Evolutionary conservation across 2,113 vertebrate genomes (phyloP).

Genomic region (Machaerirhynchus nigripectus): DNA sequence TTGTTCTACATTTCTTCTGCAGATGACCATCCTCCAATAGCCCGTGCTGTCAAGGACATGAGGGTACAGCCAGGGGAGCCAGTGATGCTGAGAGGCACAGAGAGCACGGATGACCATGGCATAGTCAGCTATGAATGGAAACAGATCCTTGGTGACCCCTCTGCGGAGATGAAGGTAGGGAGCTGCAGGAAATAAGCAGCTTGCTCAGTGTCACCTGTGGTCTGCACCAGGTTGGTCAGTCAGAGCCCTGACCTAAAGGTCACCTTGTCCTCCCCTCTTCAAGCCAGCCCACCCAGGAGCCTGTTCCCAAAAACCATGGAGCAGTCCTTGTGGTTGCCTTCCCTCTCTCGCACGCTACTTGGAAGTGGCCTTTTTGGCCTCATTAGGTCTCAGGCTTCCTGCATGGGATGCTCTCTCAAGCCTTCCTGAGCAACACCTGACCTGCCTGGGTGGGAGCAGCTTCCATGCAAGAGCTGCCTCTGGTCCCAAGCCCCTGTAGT

Average conservation of each 20-base stretch:
- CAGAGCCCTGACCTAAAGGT: not conserved
- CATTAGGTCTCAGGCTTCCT: not conserved
- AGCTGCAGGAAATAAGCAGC: not conserved
- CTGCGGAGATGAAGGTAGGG: conserved; percentile 77
- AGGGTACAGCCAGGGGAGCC: conserved; percentile 84
- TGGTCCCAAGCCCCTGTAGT: not conserved
- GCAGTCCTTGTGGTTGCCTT: not conserved
- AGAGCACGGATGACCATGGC: conserved; percentile 76
- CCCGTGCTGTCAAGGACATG: conserved; percentile 75
- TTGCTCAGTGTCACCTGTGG: not conserved
- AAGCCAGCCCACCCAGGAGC: not conserved
- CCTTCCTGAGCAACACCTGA: not conserved
- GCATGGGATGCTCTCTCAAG: not conserved
- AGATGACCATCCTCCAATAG: conserved; percentile 77
- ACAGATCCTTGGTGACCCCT: conserved; percentile 62
- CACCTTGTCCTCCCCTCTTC: not conserved
- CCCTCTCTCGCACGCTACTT: not conserved
- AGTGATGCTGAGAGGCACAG: conserved; percentile 76
- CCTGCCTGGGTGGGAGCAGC: not conserved
- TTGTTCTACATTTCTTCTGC: not conserved
- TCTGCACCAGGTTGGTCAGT: not conserved
- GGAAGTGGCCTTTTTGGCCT: not conserved
- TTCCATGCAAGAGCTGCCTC: not conserved
- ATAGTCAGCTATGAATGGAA: conserved; percentile 78
- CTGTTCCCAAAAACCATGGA: not conserved